These are phyloP conservation scores for Indicator indicator DNA, from an alignment of 2,113 vertebrate genomes.

Conservation along the genomic window DNA sequence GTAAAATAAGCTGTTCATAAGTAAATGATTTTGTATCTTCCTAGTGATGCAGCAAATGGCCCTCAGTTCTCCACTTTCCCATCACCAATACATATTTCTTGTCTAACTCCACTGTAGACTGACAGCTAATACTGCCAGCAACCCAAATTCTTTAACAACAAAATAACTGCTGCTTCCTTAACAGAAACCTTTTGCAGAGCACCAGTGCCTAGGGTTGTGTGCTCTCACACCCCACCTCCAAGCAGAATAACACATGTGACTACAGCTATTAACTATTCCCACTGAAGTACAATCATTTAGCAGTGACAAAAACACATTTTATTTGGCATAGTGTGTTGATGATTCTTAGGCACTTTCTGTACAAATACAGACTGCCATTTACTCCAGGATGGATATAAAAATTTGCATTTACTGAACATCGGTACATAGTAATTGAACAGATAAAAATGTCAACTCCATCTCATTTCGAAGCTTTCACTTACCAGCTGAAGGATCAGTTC, in stretches of 20 bases:
- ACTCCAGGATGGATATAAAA: not conserved
- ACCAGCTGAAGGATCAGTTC: not conserved
- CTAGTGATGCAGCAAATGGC: not conserved
- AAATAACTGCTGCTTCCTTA: not conserved
- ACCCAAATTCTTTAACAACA: not conserved
- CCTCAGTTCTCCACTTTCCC: not conserved
- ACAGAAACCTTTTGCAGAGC: not conserved
- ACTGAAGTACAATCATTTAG: not conserved
- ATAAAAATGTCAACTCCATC: not conserved
- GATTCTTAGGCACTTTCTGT: not conserved
- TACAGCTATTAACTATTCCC: slow-evolving; percentile 18
- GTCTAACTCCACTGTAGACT: not conserved
- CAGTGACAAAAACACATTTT: not conserved
- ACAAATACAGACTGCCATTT: not conserved
- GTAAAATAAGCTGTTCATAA: slow-evolving; percentile 31
- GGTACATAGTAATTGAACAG: not conserved
- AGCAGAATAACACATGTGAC: not conserved
- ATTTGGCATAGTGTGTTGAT: not conserved
- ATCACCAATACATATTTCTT: slow-evolving; percentile 8
- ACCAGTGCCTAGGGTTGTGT: not conserved
- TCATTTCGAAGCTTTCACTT: not conserved
- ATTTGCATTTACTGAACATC: slow-evolving; percentile 7
- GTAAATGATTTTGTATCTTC: slow-evolving; percentile 10
- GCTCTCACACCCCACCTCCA: not conserved
- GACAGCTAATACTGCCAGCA: not conserved